Evolutionary conservation across 2,113 vertebrate species (phyloP), one percentile per base, ranked within the genome.

Genomic region (Lepus europaeus): DNA sequence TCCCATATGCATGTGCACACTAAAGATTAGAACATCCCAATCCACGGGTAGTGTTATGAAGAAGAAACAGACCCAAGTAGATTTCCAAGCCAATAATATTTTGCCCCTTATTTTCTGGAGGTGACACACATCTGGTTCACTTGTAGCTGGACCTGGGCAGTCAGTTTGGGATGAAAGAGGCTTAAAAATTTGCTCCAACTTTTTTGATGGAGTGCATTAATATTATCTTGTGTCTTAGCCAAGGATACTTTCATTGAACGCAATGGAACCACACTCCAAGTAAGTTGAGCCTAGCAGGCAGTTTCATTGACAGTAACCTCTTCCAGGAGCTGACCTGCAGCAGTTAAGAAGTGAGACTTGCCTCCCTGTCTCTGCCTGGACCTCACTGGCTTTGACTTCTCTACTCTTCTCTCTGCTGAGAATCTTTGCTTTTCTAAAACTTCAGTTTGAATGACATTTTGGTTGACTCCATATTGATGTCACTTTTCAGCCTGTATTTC

Each of bases 151-250:
- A 61, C 51, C 66, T 77, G 49, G 23, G 33, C 6, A 87, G 66
- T 8, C 61, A 83, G 20, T 72, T 85, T 66, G 68, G 27, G 63
- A n/a, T 74, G 17, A 22, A 82, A 81, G 19, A 69, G 64, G 63
- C 79, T 87, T 84, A 84, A 31, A 91, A 76, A 89, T 29, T 89
- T 9, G 61, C 27, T 91, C 31, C 70, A 70, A 79, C 33, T 84
- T 91, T 95, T n/a, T 73, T 92, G 22, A n/a, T 12, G 29, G 31
- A 6, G 0, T 68, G 8, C 51, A 87, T 74, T 93, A 74, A 95
- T 56, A 39, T 22, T n/a, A 87, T 93, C 22, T 91, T 69, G 45
- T 51, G 73, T 27, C 45, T 31, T 87, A 82, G 13, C 49, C 53
- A 77, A 25, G 25, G 9, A 93, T 81, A 11, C 1, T 89, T 93